Conservation (phyloP, 2,113 vertebrate species). For the Nyctibius bracteatus region DNA sequence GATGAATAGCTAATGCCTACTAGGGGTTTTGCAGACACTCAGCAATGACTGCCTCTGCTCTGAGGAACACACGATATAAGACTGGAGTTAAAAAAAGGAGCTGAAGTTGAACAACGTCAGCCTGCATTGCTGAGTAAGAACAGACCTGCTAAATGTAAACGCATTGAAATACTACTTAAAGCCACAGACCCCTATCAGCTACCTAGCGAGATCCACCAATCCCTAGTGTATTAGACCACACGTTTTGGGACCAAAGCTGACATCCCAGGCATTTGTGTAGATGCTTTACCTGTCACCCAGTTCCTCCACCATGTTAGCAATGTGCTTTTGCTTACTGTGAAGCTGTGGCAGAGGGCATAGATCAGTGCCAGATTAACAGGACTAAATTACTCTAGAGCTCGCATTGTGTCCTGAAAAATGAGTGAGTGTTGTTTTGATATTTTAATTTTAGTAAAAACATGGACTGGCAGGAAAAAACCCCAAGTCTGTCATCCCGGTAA, state of each 20-base stretch:
- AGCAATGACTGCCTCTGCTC: neutral
- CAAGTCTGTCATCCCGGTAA: neutral
- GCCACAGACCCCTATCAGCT: neutral
- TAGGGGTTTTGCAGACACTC: neutral
- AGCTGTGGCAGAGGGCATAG: neutral
- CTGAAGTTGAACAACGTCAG: neutral
- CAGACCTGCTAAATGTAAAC: neutral
- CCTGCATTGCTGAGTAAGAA: neutral
- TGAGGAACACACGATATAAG: neutral
- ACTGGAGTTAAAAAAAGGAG: neutral
- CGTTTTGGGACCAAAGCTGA: neutral
- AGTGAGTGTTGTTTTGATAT: neutral
- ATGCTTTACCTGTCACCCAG: neutral
- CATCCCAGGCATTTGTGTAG: neutral
- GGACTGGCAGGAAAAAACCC: neutral
- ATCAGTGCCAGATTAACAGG: neutral
- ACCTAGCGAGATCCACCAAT: neutral
- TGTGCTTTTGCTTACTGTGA: neutral
- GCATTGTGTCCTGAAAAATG: neutral
- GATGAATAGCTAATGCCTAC: accelerated
- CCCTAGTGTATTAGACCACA: neutral
- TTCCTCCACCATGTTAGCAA: neutral
- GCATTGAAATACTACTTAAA: neutral
- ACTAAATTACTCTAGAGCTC: neutral
- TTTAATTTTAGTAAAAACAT: neutral